Evolutionary conservation across 2,797 vertebrate species (phyloP).

Genomic region (Artibeus jamaicensis): DNA sequence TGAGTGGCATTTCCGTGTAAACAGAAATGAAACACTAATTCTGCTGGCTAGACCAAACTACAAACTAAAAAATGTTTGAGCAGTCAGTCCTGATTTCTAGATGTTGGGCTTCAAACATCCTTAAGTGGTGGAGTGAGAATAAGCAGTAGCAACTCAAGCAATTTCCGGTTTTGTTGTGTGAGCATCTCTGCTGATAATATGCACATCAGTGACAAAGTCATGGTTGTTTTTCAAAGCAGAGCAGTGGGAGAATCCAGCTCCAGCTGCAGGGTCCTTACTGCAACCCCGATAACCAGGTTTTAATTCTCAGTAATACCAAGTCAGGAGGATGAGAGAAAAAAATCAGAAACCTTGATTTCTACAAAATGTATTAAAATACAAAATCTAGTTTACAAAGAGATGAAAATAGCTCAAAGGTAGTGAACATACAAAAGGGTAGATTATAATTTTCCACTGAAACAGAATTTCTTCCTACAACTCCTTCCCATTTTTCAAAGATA

Average conservation of each 20-base stretch:
- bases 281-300: background rate
- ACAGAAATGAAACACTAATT: background rate
- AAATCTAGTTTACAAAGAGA: background rate
- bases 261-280: background rate
- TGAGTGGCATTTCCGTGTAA: background rate
- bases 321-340: background rate
- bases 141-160: background rate
- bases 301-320: background rate
- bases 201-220: background rate
- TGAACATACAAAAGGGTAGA: background rate
- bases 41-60: background rate
- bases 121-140: background rate
- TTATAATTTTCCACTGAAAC: background rate
- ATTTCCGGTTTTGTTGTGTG: background rate
- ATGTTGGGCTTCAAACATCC: background rate
- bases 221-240: background rate
- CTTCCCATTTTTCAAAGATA: background rate
- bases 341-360: background rate
- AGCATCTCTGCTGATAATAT: background rate
- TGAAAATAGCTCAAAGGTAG: background rate
- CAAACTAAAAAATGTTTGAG: background rate
- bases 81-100: background rate
- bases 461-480: background rate
- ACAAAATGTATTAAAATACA: background rate
- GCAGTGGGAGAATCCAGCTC: background rate